Percentiles rank a stretch among this genome's conserved stretches.
Evolutionary conservation across 2,797 vertebrate species (phyloP).

Genomic region (Sylvilagus floridanus): DNA sequence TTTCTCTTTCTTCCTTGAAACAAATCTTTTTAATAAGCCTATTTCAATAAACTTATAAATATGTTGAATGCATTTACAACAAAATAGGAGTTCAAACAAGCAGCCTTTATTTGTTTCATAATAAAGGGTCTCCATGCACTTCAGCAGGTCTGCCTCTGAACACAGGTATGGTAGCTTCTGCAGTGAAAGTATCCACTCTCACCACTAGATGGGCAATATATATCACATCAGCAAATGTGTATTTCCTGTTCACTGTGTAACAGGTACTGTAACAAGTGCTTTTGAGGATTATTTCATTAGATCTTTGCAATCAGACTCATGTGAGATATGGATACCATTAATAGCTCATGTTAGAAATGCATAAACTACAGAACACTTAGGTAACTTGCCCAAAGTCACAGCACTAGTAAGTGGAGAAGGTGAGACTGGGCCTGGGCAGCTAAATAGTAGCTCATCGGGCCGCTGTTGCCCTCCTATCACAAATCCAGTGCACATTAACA

Average conservation of each 20-base stretch:
- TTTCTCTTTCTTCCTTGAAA: constrained; percentile 30
- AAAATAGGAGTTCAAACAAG: not conserved
- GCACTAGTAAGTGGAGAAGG: not conserved
- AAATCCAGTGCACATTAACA: not conserved
- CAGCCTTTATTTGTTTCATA: constrained; percentile 32
- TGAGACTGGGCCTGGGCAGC: not conserved
- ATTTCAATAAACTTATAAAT: not conserved
- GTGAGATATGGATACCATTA: not conserved
- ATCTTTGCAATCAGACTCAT: not conserved
- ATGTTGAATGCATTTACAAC: not conserved
- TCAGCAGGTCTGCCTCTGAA: not conserved
- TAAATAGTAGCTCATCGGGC: not conserved
- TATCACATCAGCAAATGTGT: not conserved
- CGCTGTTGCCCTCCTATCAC: not conserved
- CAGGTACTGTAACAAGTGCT: not conserved
- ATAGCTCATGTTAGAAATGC: not conserved
- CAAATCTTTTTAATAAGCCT: not conserved
- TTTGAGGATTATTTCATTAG: not conserved
- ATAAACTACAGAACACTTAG: not conserved
- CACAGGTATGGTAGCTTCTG: not conserved
- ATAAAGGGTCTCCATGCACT: not conserved
- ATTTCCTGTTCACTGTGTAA: not conserved
- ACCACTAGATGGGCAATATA: not conserved
- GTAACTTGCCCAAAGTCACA: constrained; percentile 20
- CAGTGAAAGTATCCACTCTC: not conserved